A percentile compares a stretch with the other conserved stretches of the same genome.
These are phyloP conservation scores for Cheiracanthium punctorium DNA, from an alignment of 2,888 invertebrate genomes.

Conservation along the genomic window DNA sequence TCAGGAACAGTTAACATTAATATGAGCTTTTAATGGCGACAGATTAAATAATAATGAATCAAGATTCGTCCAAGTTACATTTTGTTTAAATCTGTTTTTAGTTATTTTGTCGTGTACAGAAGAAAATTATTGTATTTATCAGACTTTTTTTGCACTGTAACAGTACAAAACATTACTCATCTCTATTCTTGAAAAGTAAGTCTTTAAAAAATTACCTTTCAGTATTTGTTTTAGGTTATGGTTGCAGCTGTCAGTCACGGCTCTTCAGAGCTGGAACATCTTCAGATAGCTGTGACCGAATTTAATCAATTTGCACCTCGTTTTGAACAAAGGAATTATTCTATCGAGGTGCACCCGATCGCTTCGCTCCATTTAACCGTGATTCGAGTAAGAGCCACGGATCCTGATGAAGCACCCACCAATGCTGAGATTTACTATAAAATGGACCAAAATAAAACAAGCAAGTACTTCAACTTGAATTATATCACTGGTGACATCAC, in stretches of 20 bases:
- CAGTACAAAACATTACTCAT: too few species aligned
- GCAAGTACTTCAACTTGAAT: slow-evolving; percentile 55
- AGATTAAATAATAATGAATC: too few species aligned
- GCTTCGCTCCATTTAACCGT: slow-evolving; percentile 41
- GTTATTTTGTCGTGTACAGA: too few species aligned
- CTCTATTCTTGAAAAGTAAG: too few species aligned
- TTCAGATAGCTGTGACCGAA: slow-evolving; percentile 65
- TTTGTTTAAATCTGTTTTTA: too few species aligned
- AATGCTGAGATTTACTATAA: slow-evolving; percentile 70
- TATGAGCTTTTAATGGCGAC: too few species aligned
- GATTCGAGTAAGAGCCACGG: slow-evolving; percentile 53
- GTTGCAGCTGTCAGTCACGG: slow-evolving; percentile 62
- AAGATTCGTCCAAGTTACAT: too few species aligned
- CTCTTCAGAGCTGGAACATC: slow-evolving; percentile 47
- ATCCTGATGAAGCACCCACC: slow-evolving; percentile 60
- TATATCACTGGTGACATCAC: slow-evolving; percentile 57
- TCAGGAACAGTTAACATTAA: too few species aligned
- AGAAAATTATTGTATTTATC: too few species aligned
- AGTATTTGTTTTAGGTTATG: slow-evolving; percentile 55
- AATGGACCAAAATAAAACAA: slow-evolving; percentile 56
- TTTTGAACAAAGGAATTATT: slow-evolving; percentile 54
- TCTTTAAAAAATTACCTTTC: too few species aligned
- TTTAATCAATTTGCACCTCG: slow-evolving; percentile 69
- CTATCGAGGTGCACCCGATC: slow-evolving; percentile 40
- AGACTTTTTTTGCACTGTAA: too few species aligned